Percentiles rank a stretch among this genome's conserved stretches.
These are phyloP conservation scores for Nephotettix cincticeps DNA, from an alignment of 1,140 invertebrate species.

Conservation along the genomic window DNA sequence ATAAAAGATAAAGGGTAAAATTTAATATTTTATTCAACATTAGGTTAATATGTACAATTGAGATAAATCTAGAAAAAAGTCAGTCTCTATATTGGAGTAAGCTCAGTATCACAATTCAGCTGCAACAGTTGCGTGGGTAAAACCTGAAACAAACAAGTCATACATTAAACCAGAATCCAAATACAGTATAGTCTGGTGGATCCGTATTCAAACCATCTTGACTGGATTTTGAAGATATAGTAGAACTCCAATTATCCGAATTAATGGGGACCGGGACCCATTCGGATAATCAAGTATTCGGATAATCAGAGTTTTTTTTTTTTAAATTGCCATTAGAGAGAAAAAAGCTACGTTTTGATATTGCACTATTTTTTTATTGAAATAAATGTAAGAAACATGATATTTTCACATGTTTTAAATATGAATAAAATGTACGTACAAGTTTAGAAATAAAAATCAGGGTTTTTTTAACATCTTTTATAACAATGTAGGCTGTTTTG, in stretches of 20 bases:
- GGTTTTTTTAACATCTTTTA: not conserved
- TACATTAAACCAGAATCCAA: not conserved
- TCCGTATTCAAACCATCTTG: not conserved
- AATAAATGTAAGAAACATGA: no score
- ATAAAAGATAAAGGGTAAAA: not conserved
- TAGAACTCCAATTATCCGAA: no score
- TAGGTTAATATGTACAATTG: not conserved
- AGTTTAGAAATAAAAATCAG: no score
- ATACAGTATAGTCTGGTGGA: not conserved
- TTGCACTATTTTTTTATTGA: no score
- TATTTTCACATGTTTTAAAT: no score
- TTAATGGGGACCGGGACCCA: no score
- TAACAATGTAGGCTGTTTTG: not conserved
- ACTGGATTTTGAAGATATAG: no score
- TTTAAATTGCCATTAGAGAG: no score
- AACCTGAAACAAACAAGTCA: not conserved
- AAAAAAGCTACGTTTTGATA: no score
- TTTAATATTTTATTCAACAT: constrained; percentile 3
- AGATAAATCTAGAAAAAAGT: constrained; percentile 11
- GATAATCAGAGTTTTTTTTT: no score
- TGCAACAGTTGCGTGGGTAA: not conserved
- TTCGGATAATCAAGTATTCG: no score
- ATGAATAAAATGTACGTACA: no score
- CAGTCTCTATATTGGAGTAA: constrained; percentile 22
- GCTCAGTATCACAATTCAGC: constrained; percentile 15